These are phyloP conservation scores for Vombatus ursinus DNA, from an alignment of 2,113 vertebrate species.

Conservation along the genomic window DNA sequence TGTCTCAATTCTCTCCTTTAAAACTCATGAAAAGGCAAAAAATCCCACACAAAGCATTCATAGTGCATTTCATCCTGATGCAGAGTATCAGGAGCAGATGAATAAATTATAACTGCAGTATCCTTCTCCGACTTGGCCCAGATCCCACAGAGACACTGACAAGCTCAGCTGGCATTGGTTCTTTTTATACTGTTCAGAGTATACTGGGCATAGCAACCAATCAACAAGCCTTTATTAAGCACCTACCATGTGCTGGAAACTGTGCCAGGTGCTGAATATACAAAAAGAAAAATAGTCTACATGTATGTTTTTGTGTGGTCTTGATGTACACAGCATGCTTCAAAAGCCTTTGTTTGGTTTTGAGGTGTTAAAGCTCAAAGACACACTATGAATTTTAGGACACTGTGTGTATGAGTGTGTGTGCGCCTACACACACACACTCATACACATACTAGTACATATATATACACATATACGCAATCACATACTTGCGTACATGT, in stretches of 20 bases:
- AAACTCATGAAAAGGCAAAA: background rate
- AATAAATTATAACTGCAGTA: constrained; percentile 61
- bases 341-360: no score
- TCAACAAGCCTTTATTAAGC: background rate
- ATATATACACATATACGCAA: background rate
- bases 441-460: no score
- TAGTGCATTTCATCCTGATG: background rate
- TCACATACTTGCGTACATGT: no score
- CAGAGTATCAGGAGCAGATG: background rate
- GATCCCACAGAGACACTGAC: constrained; percentile 44
- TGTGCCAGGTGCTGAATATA: background rate
- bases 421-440: background rate
- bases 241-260: background rate
- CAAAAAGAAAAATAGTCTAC: background rate
- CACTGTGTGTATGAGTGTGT: no score
- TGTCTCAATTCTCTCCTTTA: background rate
- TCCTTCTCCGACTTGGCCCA: constrained; percentile 45
- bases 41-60: constrained; percentile 4
- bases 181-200: constrained; percentile 11
- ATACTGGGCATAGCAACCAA: background rate
- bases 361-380: background rate
- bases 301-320: background rate
- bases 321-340: no score
- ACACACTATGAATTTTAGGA: background rate
- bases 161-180: background rate